These are phyloP conservation scores for Calliphora vomitoria DNA, from an alignment of 2,888 invertebrate species.

Conservation along the genomic window DNA sequence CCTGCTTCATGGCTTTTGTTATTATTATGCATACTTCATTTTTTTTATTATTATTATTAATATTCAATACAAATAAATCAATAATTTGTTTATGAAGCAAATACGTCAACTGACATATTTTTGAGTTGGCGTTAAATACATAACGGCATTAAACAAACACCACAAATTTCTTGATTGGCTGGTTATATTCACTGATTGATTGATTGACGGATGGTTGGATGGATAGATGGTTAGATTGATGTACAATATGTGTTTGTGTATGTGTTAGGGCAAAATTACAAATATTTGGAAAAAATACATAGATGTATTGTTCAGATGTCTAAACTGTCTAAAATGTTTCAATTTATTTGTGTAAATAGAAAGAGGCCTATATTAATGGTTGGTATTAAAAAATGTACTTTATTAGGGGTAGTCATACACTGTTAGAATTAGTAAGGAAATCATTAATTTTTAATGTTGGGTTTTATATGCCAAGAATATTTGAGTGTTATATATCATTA, in stretches of 20 bases:
- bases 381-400: background rate
- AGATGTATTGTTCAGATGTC: no score
- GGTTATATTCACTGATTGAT: constrained; percentile 41
- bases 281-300: background rate
- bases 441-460: no score
- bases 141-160: constrained; percentile 45
- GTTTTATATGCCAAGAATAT: no score
- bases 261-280: background rate
- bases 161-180: constrained; percentile 56
- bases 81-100: constrained; percentile 49
- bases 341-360: background rate
- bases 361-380: background rate
- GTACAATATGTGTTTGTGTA: background rate
- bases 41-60: constrained; percentile 2
- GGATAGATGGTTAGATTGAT: constrained; percentile 6
- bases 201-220: constrained; percentile 38
- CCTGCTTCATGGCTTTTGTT: no score
- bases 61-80: constrained; percentile 28
- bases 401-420: background rate
- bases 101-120: constrained; percentile 34
- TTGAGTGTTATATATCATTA: no score
- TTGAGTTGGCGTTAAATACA: constrained; percentile 33
- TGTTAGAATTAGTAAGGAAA: background rate
- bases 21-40: background rate
- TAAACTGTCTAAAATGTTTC: background rate